Evolutionary conservation across 1,140 invertebrate genomes (phyloP), one percentile per base, ranked within the genome.

Genomic region (Nasonia giraulti): DNA sequence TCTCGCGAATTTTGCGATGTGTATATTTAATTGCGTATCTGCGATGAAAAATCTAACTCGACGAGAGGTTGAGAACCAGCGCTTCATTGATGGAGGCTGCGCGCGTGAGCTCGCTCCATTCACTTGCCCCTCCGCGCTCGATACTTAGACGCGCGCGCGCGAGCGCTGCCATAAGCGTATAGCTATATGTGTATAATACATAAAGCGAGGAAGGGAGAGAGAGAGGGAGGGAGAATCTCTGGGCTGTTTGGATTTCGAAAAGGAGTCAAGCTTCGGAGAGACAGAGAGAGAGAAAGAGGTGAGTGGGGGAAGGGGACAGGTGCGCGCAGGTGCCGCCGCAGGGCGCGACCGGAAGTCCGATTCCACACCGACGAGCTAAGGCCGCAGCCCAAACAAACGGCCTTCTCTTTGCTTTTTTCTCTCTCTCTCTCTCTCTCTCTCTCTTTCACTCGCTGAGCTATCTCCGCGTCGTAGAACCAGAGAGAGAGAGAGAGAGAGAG

Each of bases 11-110:
- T 50, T 50, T 17, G 12, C 47, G 47, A 50, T 50, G 4, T 50
- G 4, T 50, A 50, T 50, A 14, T 3, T 37, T 37, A 37, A 37
- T 37, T 4, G 33, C 33, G 33, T 37, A 37, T 37, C 33, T 17
- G 66, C 66, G n/a, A 68, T 23, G 62, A 5, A 40, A 74, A 47
- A 17, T 33, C 31, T 8, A 71, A 23, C 55, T 17, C 7, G 23
- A 68, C n/a, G 75, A 31, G 76, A 33, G 83, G 27, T 87, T 91
- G 91, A 91, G 89, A 89, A 88, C 86, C 90, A 84, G 91, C 91
- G 90, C 82, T 92, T 92, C 92, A 92, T 92, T 92, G 90, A 92
- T 79, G 87, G 90, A 91, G 89, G 90, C 90, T 89, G 89, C 86
- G 88, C 50, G 78, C 17, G 79, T 37, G 78, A 7, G 79, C 33